Evolutionary conservation across 2,113 vertebrate genomes (phyloP), one percentile per base, ranked within the genome.

Genomic region (Carassius carassius): DNA sequence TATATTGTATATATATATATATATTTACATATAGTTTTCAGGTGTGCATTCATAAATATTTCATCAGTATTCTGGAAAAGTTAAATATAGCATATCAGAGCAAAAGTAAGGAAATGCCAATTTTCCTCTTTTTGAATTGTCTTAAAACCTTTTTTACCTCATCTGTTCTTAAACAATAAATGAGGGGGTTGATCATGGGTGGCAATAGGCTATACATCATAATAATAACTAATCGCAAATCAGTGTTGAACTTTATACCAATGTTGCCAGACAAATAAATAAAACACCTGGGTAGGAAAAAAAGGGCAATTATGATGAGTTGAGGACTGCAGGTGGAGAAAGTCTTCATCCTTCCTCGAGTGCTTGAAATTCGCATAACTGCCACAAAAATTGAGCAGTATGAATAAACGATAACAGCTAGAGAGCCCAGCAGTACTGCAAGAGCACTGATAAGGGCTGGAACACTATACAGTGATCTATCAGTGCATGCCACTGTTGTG

Each of bases 111-210:
- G 72, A 7, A 14, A 3, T 70, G 86, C n/a, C 81, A 73, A 88
- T 35, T 16, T 90, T 11, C 19, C 16, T 8, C 67, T 89, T 89
- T 47, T 70, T 11, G 0, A 93, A 86, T 21, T 6, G 19, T 1
- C 23, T 29, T 37, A 94, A 84, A 41, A 90, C 87, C 23, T 90
- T 87, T 84, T 87, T 91, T 19, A 94, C 87, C 56, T 94, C 92
- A 88, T 88, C 90, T 70, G 90, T 88, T 86, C 90, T 92, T 0
- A 93, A 73, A n/a, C 91, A 91, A n/a, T 94, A 93, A n/a, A 93
- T 90, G 1, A 93, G 19, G 17, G 92, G 92, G 72, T 93, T 93
- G 35, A 93, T 62, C 91, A 93, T 89, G 0, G 92, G 90, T 2
- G 93, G 92, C 0, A 47, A 32, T n/a, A 93, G 84, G 58, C 92